Percentiles rank a stretch among this genome's conserved stretches.
phyloP scores from a whole-genome alignment of 2,113 vertebrate species.

The human region GRCh38 chr15:78275501-78276000 shows the following conservation, averaged over 20 bases:
- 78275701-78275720: conserved; percentile 90
- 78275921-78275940: not conserved
- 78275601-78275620: conserved; percentile 90
- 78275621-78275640: conserved; percentile 93
- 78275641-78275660: conserved; percentile 93
- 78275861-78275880: not conserved
- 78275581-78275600: conserved; percentile 95
- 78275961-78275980: not conserved
- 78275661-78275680: conserved; percentile 95
- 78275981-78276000: not conserved
- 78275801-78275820: not conserved
- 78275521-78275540: conserved; percentile 97
- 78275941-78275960: not conserved
- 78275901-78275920: not conserved
- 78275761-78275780: accelerated
- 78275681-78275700: conserved; percentile 90
- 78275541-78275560: conserved; percentile 96
- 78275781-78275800: accelerated
- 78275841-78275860: not conserved
- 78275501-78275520: conserved; percentile 97
- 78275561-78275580: conserved; percentile 95
- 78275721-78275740: conserved; percentile 85
- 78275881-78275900: not conserved
- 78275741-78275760: accelerated
- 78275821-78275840: not conserved